Evolutionary conservation across 2,113 vertebrate species (phyloP).

Genomic region (Gymnogyps californianus): DNA sequence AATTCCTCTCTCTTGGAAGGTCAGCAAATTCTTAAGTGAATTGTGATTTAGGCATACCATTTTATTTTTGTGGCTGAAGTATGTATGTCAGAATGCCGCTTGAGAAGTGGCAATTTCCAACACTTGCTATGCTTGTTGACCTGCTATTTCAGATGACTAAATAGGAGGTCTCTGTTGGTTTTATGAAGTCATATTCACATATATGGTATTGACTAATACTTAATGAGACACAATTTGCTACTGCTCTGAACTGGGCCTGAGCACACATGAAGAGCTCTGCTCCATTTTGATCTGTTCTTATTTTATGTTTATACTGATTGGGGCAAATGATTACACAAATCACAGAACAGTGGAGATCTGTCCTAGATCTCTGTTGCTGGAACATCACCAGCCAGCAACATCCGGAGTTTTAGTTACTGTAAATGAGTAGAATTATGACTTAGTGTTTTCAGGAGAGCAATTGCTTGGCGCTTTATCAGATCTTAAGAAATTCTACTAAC

Average conservation of each 20-base stretch:
- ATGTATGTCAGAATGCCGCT: neutral
- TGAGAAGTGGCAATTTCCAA: neutral
- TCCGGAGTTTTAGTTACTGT: neutral
- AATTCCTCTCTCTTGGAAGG: neutral
- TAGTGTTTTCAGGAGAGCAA: neutral
- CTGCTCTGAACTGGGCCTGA: neutral
- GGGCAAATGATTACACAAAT: neutral
- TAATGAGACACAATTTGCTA: neutral
- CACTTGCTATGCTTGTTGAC: neutral
- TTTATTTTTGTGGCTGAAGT: neutral
- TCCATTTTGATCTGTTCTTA: neutral
- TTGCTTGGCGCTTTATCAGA: neutral
- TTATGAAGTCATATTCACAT: neutral
- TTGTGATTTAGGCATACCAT: neutral
- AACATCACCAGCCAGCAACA: neutral
- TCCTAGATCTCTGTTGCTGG: neutral
- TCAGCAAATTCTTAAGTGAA: neutral
- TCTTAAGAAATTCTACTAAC: neutral
- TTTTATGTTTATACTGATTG: neutral
- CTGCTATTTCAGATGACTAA: neutral
- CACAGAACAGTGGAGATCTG: neutral
- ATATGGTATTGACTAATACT: neutral
- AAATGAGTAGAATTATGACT: neutral
- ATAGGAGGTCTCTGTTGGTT: neutral
- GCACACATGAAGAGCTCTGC: accelerated